Percentiles rank a stretch among this genome's conserved stretches.
phyloP scores from a whole-genome alignment of 2,888 invertebrate genomes.

The Rhynchonema sp. region DNA sequence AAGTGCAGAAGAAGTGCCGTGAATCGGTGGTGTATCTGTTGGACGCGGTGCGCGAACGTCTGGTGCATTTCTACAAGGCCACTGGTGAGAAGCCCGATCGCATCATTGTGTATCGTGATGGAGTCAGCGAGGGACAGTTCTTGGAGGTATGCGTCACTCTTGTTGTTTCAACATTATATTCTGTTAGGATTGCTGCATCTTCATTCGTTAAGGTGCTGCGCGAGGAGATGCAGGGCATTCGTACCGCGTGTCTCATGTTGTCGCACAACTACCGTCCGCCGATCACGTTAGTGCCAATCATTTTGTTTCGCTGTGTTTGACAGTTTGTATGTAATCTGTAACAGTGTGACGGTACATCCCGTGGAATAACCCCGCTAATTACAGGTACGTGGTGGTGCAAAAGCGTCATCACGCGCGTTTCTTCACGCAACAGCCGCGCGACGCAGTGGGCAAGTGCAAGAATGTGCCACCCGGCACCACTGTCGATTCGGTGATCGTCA shows the following conservation, averaged over 20 bases:
- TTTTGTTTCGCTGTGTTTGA: too few species aligned
- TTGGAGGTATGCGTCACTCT: constrained; percentile 15
- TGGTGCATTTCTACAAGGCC: constrained; percentile 15
- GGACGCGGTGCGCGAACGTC: constrained; percentile 19
- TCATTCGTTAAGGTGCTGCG: constrained; percentile 9
- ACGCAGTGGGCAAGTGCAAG: constrained; percentile 1
- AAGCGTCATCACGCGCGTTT: constrained; percentile 12
- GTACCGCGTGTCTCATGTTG: constrained; percentile 19
- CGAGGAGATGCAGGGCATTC: constrained; percentile 21
- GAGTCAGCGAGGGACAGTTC: constrained; percentile 24
- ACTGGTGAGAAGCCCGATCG: constrained; percentile 15
- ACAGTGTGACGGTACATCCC: too few species aligned
- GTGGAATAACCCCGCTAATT: too few species aligned
- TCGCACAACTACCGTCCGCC: constrained; percentile 20
- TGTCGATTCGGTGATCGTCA: constrained; percentile 19
- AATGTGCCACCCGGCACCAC: constrained; percentile 5
- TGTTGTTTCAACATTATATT: too few species aligned
- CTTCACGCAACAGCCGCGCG: constrained; percentile 4
- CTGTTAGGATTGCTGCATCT: too few species aligned
- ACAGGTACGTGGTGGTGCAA: constrained; percentile 11
- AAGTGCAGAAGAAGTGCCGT: constrained; percentile 45
- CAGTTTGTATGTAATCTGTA: too few species aligned
- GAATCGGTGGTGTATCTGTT: constrained; percentile 21
- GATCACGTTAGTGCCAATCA: too few species aligned
- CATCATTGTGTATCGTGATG: constrained; percentile 25